Evolutionary conservation across 2,797 vertebrate genomes (phyloP).

Genomic region (Tragopan temminckii): DNA sequence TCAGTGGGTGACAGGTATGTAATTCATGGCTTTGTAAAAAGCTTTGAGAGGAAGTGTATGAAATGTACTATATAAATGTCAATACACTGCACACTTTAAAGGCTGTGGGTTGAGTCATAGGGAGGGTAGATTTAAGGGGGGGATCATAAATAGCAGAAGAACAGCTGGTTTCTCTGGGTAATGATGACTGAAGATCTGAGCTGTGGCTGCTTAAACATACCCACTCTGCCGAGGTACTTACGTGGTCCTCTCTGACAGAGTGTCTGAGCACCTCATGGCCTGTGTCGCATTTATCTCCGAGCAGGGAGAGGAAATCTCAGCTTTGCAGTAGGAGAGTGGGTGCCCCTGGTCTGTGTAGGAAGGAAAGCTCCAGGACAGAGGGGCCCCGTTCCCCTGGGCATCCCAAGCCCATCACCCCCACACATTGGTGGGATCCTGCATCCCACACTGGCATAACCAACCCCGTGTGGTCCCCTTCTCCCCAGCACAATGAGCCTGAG

Average conservation of each 20-base stretch:
- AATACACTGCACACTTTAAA: constrained; percentile 77
- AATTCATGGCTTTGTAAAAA: constrained; percentile 82
- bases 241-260: background rate
- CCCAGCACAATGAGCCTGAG: background rate
- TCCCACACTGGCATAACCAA: background rate
- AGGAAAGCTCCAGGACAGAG: background rate
- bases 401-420: background rate
- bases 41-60: constrained; percentile 79
- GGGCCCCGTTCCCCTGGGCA: fast-evolving
- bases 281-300: background rate
- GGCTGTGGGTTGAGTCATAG: constrained; percentile 71
- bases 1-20: constrained; percentile 79
- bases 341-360: background rate
- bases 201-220: constrained; percentile 57
- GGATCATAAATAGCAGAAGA: constrained; percentile 75
- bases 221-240: background rate
- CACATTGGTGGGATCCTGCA: background rate
- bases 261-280: background rate
- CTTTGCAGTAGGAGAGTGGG: background rate
- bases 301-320: background rate
- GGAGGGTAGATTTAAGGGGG: constrained; percentile 60
- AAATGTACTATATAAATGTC: constrained; percentile 81
- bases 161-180: constrained; percentile 74
- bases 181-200: constrained; percentile 73
- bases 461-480: fast-evolving